Evolutionary conservation across 2,888 invertebrate genomes (phyloP).

Genomic region (Octodonta nipae): DNA sequence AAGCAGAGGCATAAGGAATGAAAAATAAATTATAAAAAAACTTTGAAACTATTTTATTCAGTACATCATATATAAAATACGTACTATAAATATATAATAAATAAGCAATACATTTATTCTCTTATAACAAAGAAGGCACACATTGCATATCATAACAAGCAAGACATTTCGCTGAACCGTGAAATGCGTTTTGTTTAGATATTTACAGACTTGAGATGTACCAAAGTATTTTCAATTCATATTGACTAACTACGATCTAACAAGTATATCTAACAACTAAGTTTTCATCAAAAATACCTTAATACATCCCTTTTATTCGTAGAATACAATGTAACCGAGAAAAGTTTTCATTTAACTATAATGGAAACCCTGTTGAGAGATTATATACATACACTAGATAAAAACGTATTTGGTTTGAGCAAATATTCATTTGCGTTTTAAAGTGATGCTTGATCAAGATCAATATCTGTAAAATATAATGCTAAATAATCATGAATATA

Average conservation of each 20-base stretch:
- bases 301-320: constrained; percentile 8
- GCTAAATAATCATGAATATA: no score
- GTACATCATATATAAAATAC: constrained; percentile 1
- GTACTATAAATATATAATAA: constrained; percentile 1
- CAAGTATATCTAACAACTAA: constrained; percentile 3
- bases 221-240: constrained; percentile 10
- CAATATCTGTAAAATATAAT: no score
- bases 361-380: no score
- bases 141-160: no score
- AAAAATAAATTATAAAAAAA: no score
- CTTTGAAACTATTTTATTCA: constrained; percentile 1
- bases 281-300: constrained; percentile 9
- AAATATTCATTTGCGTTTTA: no score
- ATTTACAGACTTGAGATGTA: constrained; percentile 9
- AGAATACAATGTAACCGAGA: no score
- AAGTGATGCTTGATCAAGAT: no score
- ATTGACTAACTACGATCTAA: constrained; percentile 3
- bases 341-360: no score
- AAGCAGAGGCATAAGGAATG: no score
- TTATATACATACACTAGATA: constrained; percentile 1
- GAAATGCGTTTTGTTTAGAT: constrained; percentile 5
- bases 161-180: no score
- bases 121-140: no score
- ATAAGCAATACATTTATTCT: not conserved
- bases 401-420: constrained; percentile 10